A percentile compares a stretch with the other conserved stretches of the same genome.
phyloP scores from a whole-genome alignment of 2,113 vertebrate genomes.

The Archocentrus centrarchus region DNA sequence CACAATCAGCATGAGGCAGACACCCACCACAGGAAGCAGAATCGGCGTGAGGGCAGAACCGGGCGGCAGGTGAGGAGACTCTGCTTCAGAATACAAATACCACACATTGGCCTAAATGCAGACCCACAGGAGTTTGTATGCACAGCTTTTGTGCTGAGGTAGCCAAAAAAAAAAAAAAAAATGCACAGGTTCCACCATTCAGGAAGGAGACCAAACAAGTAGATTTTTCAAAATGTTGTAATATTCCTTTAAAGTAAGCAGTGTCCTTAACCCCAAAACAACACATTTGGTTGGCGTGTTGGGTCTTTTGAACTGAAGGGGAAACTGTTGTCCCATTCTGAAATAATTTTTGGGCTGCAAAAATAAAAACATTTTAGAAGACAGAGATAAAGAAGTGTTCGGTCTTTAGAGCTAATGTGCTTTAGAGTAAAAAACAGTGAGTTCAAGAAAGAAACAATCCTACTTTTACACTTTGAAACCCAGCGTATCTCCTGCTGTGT shows the following conservation, averaged over 20 bases:
- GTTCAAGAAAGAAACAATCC: background rate
- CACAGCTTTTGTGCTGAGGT: background rate
- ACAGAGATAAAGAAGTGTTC: fast-evolving
- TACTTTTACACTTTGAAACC: background rate
- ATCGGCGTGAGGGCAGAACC: fast-evolving
- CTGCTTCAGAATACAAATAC: conserved; percentile 1
- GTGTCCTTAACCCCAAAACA: no score
- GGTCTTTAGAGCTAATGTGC: background rate
- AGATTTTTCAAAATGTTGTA: fast-evolving
- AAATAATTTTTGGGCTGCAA: background rate
- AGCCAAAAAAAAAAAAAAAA: fast-evolving
- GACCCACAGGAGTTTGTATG: background rate
- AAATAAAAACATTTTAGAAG: background rate
- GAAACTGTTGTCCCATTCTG: background rate
- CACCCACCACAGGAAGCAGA: conserved; percentile 26
- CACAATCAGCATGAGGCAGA: background rate
- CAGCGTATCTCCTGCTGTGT: fast-evolving
- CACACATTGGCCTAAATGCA: conserved; percentile 21
- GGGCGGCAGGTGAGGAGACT: fast-evolving
- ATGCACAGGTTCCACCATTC: background rate
- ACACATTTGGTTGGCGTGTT: fast-evolving
- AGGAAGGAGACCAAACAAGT: background rate
- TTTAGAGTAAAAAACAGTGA: fast-evolving
- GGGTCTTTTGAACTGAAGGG: background rate
- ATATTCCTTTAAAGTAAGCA: background rate